Evolutionary conservation across 2,797 vertebrate species (phyloP).

Genomic region (Anas acuta): DNA sequence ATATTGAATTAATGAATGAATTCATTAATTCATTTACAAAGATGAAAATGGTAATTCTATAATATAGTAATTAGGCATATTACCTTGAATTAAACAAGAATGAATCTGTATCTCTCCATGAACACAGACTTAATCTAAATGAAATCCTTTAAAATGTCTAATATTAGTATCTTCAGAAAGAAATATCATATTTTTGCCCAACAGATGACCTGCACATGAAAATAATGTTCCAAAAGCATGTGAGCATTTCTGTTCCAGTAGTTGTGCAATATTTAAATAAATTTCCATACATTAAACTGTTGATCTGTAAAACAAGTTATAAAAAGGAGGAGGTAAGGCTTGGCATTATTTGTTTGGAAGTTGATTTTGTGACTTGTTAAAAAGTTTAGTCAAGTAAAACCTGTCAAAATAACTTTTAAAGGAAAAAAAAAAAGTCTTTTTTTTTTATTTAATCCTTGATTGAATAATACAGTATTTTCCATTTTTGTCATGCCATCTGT

Average conservation of each 20-base stretch:
- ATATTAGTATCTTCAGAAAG: not conserved
- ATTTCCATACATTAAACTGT: not conserved
- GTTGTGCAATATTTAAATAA: not conserved
- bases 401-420: not conserved
- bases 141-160: not conserved
- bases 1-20: too few relatives aligned
- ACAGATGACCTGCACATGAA: fast-evolving
- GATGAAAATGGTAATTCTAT: conserved; percentile 26
- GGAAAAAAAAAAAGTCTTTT: too few relatives aligned
- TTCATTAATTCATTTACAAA: not conserved
- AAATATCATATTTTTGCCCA: not conserved
- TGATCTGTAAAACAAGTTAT: not conserved
- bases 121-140: not conserved
- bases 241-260: not conserved
- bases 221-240: not conserved
- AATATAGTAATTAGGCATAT: not conserved
- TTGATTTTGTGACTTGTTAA: not conserved
- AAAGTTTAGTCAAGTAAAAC: not conserved
- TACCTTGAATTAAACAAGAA: not conserved
- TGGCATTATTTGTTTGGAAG: not conserved
- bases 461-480: not conserved
- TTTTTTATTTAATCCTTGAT: not conserved
- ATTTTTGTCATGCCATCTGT: not conserved
- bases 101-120: not conserved
- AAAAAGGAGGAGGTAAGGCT: not conserved